Conservation (phyloP, 2,888 invertebrate species). For the Anodontia alba region DNA sequence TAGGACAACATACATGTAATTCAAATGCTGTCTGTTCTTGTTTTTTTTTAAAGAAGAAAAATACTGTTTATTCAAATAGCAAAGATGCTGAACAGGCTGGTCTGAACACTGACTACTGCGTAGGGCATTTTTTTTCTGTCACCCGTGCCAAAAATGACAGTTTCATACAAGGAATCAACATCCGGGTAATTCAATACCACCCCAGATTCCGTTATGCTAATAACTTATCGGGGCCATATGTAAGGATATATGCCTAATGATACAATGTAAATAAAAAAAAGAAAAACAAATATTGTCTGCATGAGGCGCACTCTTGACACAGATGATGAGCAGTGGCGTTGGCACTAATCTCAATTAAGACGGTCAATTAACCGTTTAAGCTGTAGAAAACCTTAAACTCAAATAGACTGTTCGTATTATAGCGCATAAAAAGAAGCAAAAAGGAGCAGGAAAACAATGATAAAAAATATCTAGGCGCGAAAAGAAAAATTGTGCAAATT, state of each 20-base stretch:
- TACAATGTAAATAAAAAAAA: conserved; percentile 12
- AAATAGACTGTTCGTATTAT: not conserved
- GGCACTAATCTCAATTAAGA: conserved; percentile 17
- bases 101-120: too few relatives aligned
- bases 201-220: conserved; percentile 11
- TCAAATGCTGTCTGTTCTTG: too few relatives aligned
- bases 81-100: too few relatives aligned
- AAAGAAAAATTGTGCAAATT: too few relatives aligned
- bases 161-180: not conserved
- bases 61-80: too few relatives aligned
- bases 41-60: too few relatives aligned
- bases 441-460: not conserved
- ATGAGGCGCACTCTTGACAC: conserved; percentile 3
- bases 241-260: not conserved
- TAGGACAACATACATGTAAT: too few relatives aligned
- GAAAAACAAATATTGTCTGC: conserved; percentile 11
- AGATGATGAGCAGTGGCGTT: not conserved
- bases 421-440: not conserved
- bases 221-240: not conserved
- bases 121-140: too few relatives aligned
- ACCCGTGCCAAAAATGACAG: not conserved
- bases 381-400: not conserved
- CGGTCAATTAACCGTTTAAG: conserved; percentile 6
- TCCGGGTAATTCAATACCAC: not conserved
- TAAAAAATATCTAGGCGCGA: too few relatives aligned